Evolutionary conservation across 2,888 invertebrate genomes (phyloP).

Genomic region (Adineta ricciae): DNA sequence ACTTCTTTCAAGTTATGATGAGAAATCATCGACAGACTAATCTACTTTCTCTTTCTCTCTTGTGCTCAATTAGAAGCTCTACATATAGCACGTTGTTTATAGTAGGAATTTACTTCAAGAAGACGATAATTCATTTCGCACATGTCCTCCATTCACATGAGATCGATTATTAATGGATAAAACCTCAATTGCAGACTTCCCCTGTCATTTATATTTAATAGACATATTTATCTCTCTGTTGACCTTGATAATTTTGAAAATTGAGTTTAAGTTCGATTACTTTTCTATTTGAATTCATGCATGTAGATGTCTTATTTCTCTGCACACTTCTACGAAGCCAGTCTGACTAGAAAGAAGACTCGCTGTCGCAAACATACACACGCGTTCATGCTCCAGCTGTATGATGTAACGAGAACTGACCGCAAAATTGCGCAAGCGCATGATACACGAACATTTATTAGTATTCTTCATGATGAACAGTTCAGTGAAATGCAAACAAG

Average conservation of each 20-base stretch:
- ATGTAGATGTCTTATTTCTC: background rate
- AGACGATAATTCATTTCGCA: background rate
- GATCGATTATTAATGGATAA: background rate
- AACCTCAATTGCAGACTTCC: background rate
- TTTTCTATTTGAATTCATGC: background rate
- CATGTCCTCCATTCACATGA: background rate
- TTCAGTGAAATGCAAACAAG: background rate
- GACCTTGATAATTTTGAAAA: background rate
- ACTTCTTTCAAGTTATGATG: background rate
- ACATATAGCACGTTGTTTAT: background rate
- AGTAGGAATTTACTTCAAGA: background rate
- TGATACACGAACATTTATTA: background rate
- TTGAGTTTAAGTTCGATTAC: background rate
- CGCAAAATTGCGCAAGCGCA: background rate
- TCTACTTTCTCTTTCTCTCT: background rate
- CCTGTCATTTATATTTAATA: background rate
- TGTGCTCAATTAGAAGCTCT: background rate
- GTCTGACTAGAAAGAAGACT: too few relatives aligned
- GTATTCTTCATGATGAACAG: slow-evolving; percentile 12
- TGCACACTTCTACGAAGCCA: background rate
- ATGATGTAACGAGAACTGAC: background rate
- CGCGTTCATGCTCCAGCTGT: background rate
- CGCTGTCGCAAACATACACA: background rate
- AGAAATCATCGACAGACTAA: background rate
- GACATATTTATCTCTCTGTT: background rate